These are phyloP conservation scores for Pseudolaguvia tuberculata DNA, from an alignment of 2,113 vertebrate species.

Conservation along the genomic window DNA sequence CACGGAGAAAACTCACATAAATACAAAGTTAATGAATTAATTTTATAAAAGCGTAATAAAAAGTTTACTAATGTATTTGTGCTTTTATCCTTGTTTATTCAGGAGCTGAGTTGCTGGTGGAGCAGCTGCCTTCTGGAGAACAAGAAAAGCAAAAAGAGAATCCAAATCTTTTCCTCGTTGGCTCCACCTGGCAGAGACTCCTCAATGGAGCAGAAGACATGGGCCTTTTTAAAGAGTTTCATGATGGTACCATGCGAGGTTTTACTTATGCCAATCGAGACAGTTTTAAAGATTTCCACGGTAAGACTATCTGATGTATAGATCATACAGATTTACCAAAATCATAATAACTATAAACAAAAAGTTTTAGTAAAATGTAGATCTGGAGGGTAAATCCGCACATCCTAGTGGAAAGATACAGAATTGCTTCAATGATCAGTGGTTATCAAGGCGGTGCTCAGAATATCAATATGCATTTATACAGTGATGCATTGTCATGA, in stretches of 20 bases:
- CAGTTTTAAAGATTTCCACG: slow-evolving; percentile 81
- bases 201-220: slow-evolving; percentile 83
- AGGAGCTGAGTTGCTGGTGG: slow-evolving; percentile 85
- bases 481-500: too few relatives aligned
- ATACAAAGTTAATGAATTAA: too few relatives aligned
- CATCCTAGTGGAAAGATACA: not conserved
- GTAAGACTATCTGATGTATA: slow-evolving; percentile 56
- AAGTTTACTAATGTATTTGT: too few relatives aligned
- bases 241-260: slow-evolving; percentile 82
- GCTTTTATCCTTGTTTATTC: slow-evolving; percentile 6
- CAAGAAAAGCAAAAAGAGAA: slow-evolving; percentile 64
- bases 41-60: too few relatives aligned
- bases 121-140: slow-evolving; percentile 64
- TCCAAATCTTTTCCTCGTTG: slow-evolving; percentile 80
- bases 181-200: slow-evolving; percentile 75
- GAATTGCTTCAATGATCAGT: not conserved
- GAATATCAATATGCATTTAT: too few relatives aligned
- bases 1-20: too few relatives aligned
- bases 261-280: slow-evolving; percentile 81
- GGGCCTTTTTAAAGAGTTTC: slow-evolving; percentile 88
- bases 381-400: too few relatives aligned
- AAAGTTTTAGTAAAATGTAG: not conserved
- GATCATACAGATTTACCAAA: not conserved
- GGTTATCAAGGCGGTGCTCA: too few relatives aligned
- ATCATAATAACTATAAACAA: not conserved